Conservation (phyloP, 2,888 invertebrate genomes). For the Elysia crispata region DNA sequence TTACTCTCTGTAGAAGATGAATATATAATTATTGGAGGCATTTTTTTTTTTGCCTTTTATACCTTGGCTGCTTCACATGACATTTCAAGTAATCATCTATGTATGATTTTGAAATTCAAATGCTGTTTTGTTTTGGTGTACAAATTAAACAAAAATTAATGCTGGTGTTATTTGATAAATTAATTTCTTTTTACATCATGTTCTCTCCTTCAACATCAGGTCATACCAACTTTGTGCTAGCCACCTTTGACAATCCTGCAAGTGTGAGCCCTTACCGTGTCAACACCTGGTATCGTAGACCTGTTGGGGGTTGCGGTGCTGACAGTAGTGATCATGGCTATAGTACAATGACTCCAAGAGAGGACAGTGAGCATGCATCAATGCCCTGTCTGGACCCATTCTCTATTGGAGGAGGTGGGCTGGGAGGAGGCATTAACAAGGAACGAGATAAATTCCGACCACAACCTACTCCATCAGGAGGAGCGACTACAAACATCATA, state of each 20-base stretch:
- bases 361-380: conserved; percentile 76
- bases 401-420: conserved; percentile 59
- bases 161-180: too few relatives aligned
- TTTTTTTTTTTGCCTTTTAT: too few relatives aligned
- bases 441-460: conserved; percentile 75
- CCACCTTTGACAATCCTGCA: conserved; percentile 80
- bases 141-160: too few relatives aligned
- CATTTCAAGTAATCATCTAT: too few relatives aligned
- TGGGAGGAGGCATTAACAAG: conserved; percentile 51
- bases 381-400: conserved; percentile 75
- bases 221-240: conserved; percentile 76
- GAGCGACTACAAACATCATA: conserved; percentile 24
- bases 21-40: too few relatives aligned
- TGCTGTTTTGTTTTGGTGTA: too few relatives aligned
- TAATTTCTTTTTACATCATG: too few relatives aligned
- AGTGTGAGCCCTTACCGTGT: conserved; percentile 92
- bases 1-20: too few relatives aligned
- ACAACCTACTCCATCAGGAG: conserved; percentile 45
- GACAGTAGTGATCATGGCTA: conserved; percentile 91
- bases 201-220: conserved; percentile 68
- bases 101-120: too few relatives aligned
- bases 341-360: conserved; percentile 80
- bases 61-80: too few relatives aligned
- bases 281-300: conserved; percentile 87
- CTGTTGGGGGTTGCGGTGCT: conserved; percentile 82